A percentile compares a stretch with the other conserved stretches of the same genome.
Conservation (phyloP, 37 sponge, comb jelly and placozoan genomes). For the Axinella damicornis region DNA sequence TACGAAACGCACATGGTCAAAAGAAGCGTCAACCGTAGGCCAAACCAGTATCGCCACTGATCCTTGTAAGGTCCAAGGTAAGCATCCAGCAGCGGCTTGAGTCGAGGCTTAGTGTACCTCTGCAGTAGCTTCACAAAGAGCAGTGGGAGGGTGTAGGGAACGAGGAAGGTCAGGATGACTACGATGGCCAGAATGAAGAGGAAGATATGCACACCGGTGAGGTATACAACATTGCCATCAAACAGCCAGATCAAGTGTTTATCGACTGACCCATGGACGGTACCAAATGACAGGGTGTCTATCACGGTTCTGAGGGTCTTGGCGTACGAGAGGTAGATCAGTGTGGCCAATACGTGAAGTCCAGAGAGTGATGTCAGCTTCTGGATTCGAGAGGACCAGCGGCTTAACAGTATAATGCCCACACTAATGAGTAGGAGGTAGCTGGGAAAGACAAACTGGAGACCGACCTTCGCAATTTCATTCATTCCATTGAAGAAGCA, state of each 20-base stretch:
- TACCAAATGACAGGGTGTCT: constrained; percentile 20
- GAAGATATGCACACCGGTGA: not conserved
- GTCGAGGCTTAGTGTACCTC: not conserved
- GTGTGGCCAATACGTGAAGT: constrained; percentile 50
- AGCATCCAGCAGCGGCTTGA: constrained; percentile 46
- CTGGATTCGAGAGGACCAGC: constrained; percentile 1
- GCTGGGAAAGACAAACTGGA: constrained; percentile 66
- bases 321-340: constrained; percentile 47
- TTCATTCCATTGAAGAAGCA: constrained; percentile 79
- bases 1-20: constrained; percentile 12
- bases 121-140: constrained; percentile 16
- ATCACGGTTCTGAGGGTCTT: constrained; percentile 53
- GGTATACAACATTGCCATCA: constrained; percentile 36
- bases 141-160: constrained; percentile 20
- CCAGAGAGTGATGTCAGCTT: not conserved
- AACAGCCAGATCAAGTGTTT: constrained; percentile 27
- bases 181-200: constrained; percentile 27
- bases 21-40: constrained; percentile 14
- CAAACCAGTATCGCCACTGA: constrained; percentile 59
- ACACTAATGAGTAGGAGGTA: constrained; percentile 55
- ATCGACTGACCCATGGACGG: not conserved
- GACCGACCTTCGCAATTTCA: constrained; percentile 47
- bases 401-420: constrained; percentile 24
- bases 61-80: constrained; percentile 48
- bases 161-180: constrained; percentile 1